phyloP scores from a whole-genome alignment of 1,140 invertebrate genomes.

The Aphidius gifuensis region DNA sequence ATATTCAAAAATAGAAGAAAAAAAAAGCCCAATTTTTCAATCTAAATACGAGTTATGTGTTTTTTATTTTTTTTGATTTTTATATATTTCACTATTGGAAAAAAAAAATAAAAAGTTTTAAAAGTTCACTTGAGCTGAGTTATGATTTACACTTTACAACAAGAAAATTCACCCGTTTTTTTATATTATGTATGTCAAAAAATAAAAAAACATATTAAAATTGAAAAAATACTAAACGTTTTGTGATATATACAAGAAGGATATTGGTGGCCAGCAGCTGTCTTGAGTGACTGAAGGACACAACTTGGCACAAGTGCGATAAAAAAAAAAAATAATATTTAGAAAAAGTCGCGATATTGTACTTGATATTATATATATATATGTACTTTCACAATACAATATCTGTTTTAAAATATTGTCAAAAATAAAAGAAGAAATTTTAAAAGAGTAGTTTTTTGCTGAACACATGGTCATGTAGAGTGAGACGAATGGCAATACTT shows the following conservation, averaged over 20 bases:
- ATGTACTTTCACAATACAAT: conserved; percentile 31
- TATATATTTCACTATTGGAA: too few relatives aligned
- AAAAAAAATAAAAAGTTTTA: too few relatives aligned
- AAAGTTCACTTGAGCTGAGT: neutral
- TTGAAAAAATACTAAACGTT: conserved; percentile 42
- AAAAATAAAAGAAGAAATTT: conserved; percentile 38
- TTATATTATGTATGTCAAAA: neutral
- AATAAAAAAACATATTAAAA: conserved; percentile 48
- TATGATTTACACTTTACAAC: conserved; percentile 6
- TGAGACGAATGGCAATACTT: conserved; percentile 26
- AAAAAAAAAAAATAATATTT: conserved; percentile 16
- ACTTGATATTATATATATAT: conserved; percentile 32
- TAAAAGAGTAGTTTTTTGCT: too few relatives aligned
- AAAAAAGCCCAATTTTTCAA: too few relatives aligned
- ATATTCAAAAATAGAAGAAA: too few relatives aligned
- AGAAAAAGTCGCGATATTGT: conserved; percentile 47
- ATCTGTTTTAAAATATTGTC: conserved; percentile 53
- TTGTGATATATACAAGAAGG: conserved; percentile 46
- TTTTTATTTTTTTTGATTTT: too few relatives aligned
- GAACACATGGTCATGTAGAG: conserved; percentile 15
- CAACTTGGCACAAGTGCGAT: conserved; percentile 12
- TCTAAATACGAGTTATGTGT: too few relatives aligned
- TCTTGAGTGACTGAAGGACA: conserved; percentile 33
- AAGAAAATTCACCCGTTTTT: neutral
- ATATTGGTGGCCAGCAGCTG: conserved; percentile 55